Conservation (phyloP, 2,113 vertebrate genomes). For the Anolis carolinensis region DNA sequence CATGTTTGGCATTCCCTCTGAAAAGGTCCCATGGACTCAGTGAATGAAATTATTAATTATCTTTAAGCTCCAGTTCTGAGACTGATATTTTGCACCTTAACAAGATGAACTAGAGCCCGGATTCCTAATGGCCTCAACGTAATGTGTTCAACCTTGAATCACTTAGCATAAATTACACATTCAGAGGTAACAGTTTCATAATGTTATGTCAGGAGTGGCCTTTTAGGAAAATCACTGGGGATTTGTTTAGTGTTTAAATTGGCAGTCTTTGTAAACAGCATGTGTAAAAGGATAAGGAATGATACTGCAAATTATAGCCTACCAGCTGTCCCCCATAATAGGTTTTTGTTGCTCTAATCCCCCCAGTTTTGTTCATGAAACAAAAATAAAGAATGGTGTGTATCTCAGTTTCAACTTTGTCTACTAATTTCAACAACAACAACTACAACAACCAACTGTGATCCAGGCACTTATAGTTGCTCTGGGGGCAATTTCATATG, state of each 20-base stretch:
- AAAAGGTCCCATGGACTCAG: background rate
- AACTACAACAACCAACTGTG: too few species aligned
- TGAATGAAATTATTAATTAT: background rate
- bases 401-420: slow-evolving; percentile 51
- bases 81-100: background rate
- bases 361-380: slow-evolving; percentile 35
- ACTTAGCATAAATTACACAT: background rate
- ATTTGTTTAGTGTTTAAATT: slow-evolving; percentile 19
- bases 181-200: background rate
- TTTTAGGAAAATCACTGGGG: background rate
- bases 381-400: slow-evolving; percentile 43
- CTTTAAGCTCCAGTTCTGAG: background rate
- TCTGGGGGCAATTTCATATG: too few species aligned
- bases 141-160: background rate
- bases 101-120: background rate
- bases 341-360: slow-evolving; percentile 24
- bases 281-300: background rate
- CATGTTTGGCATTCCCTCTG: background rate
- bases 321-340: background rate
- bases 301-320: background rate
- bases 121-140: background rate
- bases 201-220: background rate
- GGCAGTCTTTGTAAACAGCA: slow-evolving; percentile 16
- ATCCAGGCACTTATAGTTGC: too few species aligned
- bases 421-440: slow-evolving; percentile 44